phyloP scores from a whole-genome alignment of 2,113 vertebrate species.

The Equus quagga region DNA sequence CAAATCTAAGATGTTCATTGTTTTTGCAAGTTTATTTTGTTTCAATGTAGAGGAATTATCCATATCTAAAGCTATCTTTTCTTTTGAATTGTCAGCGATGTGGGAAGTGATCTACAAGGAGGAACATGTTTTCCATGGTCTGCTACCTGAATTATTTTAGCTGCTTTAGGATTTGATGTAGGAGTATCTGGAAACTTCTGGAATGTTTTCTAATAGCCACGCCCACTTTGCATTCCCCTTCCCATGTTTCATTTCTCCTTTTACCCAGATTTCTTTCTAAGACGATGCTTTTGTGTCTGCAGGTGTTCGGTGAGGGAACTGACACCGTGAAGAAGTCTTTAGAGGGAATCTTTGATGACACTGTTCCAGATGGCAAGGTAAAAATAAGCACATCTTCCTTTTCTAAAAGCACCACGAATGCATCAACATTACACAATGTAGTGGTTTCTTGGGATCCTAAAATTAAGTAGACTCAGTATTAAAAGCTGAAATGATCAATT shows the following conservation, averaged over 20 bases:
- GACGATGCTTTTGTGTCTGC: slow-evolving; percentile 59
- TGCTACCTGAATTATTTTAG: background rate
- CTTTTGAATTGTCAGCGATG: background rate
- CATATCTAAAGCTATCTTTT: background rate
- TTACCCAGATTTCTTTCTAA: slow-evolving; percentile 28
- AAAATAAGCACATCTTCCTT: slow-evolving; percentile 74
- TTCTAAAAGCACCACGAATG: slow-evolving; percentile 8
- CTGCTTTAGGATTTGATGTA: background rate
- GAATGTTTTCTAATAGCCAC: background rate
- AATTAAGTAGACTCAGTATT: slow-evolving; percentile 12
- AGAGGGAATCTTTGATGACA: slow-evolving; percentile 91
- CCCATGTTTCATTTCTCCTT: background rate
- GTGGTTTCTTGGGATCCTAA: background rate
- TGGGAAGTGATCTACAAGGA: background rate
- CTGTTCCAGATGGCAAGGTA: slow-evolving; percentile 92
- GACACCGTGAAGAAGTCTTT: slow-evolving; percentile 91
- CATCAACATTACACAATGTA: background rate
- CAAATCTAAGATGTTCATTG: background rate
- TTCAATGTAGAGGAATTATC: background rate
- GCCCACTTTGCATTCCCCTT: background rate
- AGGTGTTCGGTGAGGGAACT: slow-evolving; percentile 97
- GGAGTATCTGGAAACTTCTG: background rate
- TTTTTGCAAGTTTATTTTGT: background rate
- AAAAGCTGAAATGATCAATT: background rate
- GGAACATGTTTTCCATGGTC: background rate